Conservation (phyloP, 2,797 vertebrate species). For the Cirrhinus molitorella region DNA sequence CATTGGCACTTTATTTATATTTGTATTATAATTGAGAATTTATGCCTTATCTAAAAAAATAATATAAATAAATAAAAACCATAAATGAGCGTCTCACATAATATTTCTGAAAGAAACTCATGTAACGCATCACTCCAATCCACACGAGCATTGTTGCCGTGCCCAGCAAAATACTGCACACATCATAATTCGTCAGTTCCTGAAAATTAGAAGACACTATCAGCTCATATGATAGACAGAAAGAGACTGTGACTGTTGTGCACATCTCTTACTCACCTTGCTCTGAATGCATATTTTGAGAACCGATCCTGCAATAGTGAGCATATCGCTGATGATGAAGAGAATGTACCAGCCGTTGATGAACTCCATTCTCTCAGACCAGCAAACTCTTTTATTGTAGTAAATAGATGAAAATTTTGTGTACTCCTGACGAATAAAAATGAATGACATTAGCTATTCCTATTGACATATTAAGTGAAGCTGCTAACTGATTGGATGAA, state of each 20-base stretch:
- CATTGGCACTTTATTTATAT: too few relatives aligned
- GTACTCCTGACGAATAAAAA: constrained; percentile 84
- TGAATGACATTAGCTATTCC: not conserved
- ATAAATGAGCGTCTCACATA: constrained; percentile 82
- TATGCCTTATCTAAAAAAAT: too few relatives aligned
- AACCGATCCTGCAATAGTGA: constrained; percentile 88
- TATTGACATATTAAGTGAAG: not conserved
- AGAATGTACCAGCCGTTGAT: constrained; percentile 96
- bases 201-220: constrained; percentile 62
- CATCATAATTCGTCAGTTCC: constrained; percentile 91
- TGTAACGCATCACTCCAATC: constrained; percentile 94
- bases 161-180: constrained; percentile 93
- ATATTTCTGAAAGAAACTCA: constrained; percentile 96
- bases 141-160: constrained; percentile 93
- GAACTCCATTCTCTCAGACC: constrained; percentile 92
- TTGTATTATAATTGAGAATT: too few relatives aligned
- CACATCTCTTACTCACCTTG: constrained; percentile 78
- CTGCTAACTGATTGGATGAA: too few relatives aligned
- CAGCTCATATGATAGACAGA: not conserved
- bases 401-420: constrained; percentile 82
- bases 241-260: not conserved
- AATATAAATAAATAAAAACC: too few relatives aligned
- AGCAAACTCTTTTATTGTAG: constrained; percentile 83
- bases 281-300: constrained; percentile 96
- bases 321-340: constrained; percentile 87